Percentiles rank a stretch among this genome's conserved stretches.
Conservation (phyloP, 1,140 invertebrate species). For the Luehdorfia chinensis region DNA sequence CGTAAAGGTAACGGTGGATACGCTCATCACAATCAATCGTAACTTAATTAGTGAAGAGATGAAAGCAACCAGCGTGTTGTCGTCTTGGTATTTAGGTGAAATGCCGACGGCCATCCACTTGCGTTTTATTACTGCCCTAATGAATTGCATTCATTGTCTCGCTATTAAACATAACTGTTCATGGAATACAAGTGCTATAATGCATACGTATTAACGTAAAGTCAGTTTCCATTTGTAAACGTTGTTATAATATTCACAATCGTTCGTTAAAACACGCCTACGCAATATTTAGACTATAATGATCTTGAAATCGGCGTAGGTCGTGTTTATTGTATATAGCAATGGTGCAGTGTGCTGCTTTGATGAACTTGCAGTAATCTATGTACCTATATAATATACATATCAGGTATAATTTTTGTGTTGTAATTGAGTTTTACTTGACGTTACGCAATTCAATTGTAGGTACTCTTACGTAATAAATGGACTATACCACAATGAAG, state of each 20-base stretch:
- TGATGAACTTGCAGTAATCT: slow-evolving; percentile 19
- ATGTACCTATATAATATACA: neutral
- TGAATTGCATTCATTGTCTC: slow-evolving; percentile 56
- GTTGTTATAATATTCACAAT: slow-evolving; percentile 33
- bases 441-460: neutral
- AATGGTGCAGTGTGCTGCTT: too few relatives aligned
- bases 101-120: slow-evolving; percentile 32
- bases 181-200: slow-evolving; percentile 40
- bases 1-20: slow-evolving; percentile 19
- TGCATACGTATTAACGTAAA: slow-evolving; percentile 28
- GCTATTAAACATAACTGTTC: slow-evolving; percentile 50
- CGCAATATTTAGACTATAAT: slow-evolving; percentile 56
- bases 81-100: slow-evolving; percentile 39
- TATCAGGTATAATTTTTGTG: neutral
- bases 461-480: too few relatives aligned
- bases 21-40: slow-evolving; percentile 35
- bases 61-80: slow-evolving; percentile 38
- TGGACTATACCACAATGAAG: too few relatives aligned
- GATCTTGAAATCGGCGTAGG: slow-evolving; percentile 68
- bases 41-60: slow-evolving; percentile 50
- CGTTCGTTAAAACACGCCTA: slow-evolving; percentile 60
- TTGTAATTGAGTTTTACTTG: neutral
- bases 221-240: slow-evolving; percentile 24
- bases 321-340: slow-evolving; percentile 61
- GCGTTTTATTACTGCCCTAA: slow-evolving; percentile 53